These are phyloP conservation scores for Uropsilus gracilis DNA, from an alignment of 2,113 vertebrate species.

Conservation along the genomic window DNA sequence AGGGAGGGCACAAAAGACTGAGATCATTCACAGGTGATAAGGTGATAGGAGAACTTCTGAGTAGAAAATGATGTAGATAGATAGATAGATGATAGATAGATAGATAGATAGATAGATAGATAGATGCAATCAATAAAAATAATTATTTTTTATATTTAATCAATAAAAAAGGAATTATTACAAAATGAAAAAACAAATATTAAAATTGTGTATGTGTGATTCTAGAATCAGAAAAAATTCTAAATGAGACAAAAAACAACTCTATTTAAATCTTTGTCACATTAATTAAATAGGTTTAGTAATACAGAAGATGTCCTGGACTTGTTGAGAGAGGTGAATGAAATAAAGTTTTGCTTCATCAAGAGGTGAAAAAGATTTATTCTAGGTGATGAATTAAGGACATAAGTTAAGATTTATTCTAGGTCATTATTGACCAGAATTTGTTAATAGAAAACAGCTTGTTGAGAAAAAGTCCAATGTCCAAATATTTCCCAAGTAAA, in stretches of 20 bases:
- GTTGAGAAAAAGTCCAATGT: background rate
- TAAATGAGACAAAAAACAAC: background rate
- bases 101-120: no score
- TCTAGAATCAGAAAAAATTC: constrained; percentile 22
- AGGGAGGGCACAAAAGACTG: no score
- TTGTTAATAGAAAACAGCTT: background rate
- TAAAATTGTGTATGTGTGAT: background rate
- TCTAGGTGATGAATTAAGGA: background rate
- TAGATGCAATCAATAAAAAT: no score
- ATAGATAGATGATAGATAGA: no score
- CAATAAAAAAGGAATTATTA: no score
- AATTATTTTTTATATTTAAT: no score
- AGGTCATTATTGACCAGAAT: background rate
- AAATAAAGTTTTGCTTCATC: background rate
- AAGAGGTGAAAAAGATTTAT: background rate
- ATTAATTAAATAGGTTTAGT: background rate
- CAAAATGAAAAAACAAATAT: no score
- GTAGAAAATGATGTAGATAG: no score
- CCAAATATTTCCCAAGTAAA: background rate
- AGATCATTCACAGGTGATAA: no score
- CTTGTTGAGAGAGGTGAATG: background rate
- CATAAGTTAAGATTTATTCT: background rate
- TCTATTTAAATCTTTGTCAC: background rate
- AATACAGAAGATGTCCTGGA: background rate
- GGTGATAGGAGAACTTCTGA: no score